A percentile compares a stretch with the other conserved stretches of the same genome.
phyloP scores from a whole-genome alignment of 2,888 invertebrate species.

The Zhuqinia jingwanae region DNA sequence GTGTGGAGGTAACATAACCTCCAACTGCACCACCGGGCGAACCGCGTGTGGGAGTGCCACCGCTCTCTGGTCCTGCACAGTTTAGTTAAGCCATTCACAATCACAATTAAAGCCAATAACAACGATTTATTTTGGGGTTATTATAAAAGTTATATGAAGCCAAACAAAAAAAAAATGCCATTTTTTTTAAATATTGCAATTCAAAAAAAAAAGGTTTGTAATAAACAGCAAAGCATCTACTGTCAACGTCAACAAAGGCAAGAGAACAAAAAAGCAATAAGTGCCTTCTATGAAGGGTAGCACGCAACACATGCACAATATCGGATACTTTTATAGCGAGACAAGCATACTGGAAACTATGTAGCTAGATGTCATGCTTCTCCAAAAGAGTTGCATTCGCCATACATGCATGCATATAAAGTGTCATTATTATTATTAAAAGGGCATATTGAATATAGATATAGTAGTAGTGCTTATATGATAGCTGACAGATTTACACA shows the following conservation, averaged over 20 bases:
- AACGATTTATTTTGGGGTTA: slow-evolving; percentile 7
- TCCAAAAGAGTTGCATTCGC: background rate
- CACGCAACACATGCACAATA: slow-evolving; percentile 15
- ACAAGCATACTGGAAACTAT: slow-evolving; percentile 10
- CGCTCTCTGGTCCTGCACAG: slow-evolving; percentile 65
- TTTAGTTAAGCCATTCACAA: slow-evolving; percentile 64
- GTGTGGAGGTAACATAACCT: slow-evolving; percentile 68
- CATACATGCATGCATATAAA: background rate
- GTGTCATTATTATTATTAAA: no score
- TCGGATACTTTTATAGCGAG: no score
- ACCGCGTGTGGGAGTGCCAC: slow-evolving; percentile 56
- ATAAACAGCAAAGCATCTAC: background rate
- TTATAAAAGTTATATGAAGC: no score
- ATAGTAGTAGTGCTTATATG: no score
- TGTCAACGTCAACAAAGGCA: slow-evolving; percentile 8
- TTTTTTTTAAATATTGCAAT: no score
- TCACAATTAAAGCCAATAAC: slow-evolving; percentile 30
- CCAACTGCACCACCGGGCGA: slow-evolving; percentile 65
- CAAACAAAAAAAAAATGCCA: no score
- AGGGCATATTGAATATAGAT: no score
- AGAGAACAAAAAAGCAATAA: background rate
- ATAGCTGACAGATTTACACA: background rate
- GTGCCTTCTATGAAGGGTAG: slow-evolving; percentile 18
- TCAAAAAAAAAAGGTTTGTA: slow-evolving; percentile 3
- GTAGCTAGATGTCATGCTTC: slow-evolving; percentile 31